These are phyloP conservation scores for Semaprochilodus insignis DNA, from an alignment of 2,797 vertebrate genomes.

Conservation along the genomic window DNA sequence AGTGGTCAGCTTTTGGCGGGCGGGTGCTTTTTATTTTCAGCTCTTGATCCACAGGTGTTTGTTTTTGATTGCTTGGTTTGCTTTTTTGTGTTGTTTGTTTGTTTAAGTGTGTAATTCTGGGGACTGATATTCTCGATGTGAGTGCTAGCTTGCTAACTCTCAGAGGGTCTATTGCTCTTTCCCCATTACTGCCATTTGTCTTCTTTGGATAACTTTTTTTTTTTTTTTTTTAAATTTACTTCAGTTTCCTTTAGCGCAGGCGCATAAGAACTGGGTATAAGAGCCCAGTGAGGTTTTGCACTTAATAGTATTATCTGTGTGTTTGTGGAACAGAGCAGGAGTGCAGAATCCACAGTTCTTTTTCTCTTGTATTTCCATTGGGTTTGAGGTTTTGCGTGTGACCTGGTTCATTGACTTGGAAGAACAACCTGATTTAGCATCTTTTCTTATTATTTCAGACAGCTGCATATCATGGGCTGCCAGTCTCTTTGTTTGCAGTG, in stretches of 20 bases:
- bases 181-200: conserved; percentile 15
- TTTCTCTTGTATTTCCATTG: not conserved
- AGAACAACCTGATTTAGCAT: not conserved
- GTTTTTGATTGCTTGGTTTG: not conserved
- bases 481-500: no score
- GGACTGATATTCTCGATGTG: not conserved
- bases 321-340: not conserved
- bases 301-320: conserved; percentile 33
- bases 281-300: conserved; percentile 47
- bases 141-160: not conserved
- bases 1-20: not conserved
- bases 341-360: not conserved
- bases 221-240: not conserved
- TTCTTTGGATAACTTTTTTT: not conserved
- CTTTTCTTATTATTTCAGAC: no score
- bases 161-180: not conserved
- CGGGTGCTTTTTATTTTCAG: not conserved
- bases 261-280: conserved; percentile 44
- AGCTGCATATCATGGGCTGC: no score
- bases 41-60: not conserved
- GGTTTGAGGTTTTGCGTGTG: not conserved
- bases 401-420: not conserved
- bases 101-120: conserved; percentile 8
- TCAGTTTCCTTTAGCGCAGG: conserved; percentile 47
- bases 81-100: not conserved